These are phyloP conservation scores for Sinhomidia bicolor DNA, from an alignment of 2,888 invertebrate genomes.

Conservation along the genomic window DNA sequence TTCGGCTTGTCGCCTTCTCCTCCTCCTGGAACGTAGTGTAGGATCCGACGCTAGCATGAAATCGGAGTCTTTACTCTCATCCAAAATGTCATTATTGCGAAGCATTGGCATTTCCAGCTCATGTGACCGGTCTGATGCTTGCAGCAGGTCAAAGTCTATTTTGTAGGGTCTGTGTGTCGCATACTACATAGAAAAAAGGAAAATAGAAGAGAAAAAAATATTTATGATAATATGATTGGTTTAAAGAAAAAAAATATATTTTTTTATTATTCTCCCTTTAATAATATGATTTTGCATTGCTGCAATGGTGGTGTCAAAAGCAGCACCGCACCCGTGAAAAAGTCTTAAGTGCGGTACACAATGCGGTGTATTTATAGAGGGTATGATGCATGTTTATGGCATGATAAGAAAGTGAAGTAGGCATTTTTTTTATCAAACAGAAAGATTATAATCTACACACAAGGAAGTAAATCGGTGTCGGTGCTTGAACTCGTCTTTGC, in stretches of 20 bases:
- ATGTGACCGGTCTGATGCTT: slow-evolving; percentile 52
- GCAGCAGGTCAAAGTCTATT: slow-evolving; percentile 61
- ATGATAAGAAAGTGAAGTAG: neutral
- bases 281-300: neutral
- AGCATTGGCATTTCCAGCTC: slow-evolving; percentile 59
- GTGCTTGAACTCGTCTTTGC: slow-evolving; percentile 46
- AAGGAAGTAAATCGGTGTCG: slow-evolving; percentile 50
- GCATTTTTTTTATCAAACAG: neutral
- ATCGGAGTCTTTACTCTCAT: slow-evolving; percentile 28
- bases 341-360: neutral
- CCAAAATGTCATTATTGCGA: slow-evolving; percentile 43
- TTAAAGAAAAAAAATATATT: neutral
- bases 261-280: neutral
- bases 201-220: slow-evolving; percentile 52
- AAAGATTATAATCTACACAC: slow-evolving; percentile 22
- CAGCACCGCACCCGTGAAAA: neutral
- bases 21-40: slow-evolving; percentile 42
- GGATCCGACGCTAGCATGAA: slow-evolving; percentile 37
- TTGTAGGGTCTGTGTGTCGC: slow-evolving; percentile 62
- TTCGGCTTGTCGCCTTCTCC: slow-evolving; percentile 47
- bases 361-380: slow-evolving; percentile 1
- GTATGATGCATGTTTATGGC: neutral
- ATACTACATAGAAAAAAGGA: slow-evolving; percentile 53
- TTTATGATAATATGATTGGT: neutral
- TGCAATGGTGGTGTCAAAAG: neutral